Percentiles rank a stretch among this genome's conserved stretches.
Conservation (phyloP, 2,113 vertebrate species). For the Meles meles region DNA sequence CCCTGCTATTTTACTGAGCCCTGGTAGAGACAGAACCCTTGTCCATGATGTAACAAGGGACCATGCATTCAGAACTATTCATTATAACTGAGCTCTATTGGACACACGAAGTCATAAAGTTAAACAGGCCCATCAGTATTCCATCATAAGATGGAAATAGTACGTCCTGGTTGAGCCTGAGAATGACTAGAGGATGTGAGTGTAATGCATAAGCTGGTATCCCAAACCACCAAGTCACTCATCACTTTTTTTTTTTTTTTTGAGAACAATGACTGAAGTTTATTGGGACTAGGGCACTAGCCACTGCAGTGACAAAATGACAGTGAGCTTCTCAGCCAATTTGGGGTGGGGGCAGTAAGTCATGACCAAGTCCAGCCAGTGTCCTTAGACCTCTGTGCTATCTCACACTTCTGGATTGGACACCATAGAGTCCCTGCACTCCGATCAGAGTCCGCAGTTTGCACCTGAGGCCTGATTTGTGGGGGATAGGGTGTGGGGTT, state of each 20-base stretch:
- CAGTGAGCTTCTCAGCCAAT: background rate
- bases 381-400: background rate
- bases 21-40: background rate
- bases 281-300: background rate
- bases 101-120: background rate
- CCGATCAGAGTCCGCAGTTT: background rate
- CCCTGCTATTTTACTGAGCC: background rate
- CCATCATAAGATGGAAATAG: background rate
- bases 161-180: background rate
- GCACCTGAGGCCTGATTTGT: background rate
- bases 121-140: background rate
- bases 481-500: background rate
- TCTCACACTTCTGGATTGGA: background rate
- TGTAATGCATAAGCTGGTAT: background rate
- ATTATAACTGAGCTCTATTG: background rate
- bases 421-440: background rate
- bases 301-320: background rate
- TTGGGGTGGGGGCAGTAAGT: background rate
- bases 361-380: background rate
- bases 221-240: background rate
- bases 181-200: background rate
- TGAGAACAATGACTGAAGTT: background rate
- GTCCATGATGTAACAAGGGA: background rate
- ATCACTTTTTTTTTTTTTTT: too few species aligned
- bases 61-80: background rate